These are phyloP conservation scores for Hyperoplus lanceolatus DNA, from an alignment of 2,797 vertebrate species.

Conservation along the genomic window DNA sequence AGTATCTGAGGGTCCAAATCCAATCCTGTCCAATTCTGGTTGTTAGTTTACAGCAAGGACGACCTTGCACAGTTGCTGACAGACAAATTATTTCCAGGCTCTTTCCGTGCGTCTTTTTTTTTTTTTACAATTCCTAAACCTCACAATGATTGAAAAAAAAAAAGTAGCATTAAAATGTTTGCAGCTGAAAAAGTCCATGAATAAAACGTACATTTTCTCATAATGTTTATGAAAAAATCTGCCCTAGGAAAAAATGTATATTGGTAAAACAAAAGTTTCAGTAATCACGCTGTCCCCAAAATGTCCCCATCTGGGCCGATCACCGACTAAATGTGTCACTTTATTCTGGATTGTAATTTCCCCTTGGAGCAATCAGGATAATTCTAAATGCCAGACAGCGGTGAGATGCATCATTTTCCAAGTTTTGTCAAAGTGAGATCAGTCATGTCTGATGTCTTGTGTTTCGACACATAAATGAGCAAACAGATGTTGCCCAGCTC, in stretches of 20 bases:
- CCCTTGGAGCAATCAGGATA: slow-evolving; percentile 66
- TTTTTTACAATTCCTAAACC: slow-evolving; percentile 45
- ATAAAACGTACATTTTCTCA: slow-evolving; percentile 40
- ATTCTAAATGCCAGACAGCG: slow-evolving; percentile 54
- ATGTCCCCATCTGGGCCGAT: slow-evolving; percentile 76
- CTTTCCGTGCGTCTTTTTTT: slow-evolving; percentile 30
- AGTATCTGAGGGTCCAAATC: slow-evolving; percentile 59
- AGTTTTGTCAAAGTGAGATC: slow-evolving; percentile 65
- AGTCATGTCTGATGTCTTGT: slow-evolving; percentile 65
- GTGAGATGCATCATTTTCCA: slow-evolving; percentile 61
- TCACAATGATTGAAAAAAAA: slow-evolving; percentile 22
- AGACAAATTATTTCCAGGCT: slow-evolving; percentile 58
- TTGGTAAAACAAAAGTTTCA: slow-evolving; percentile 52
- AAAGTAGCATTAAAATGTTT: slow-evolving; percentile 36
- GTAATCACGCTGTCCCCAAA: slow-evolving; percentile 52
- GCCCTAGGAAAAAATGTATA: slow-evolving; percentile 37
- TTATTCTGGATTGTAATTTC: slow-evolving; percentile 74
- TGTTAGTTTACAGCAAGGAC: slow-evolving; percentile 58
- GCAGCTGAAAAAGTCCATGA: slow-evolving; percentile 47
- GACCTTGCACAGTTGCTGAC: slow-evolving; percentile 65
- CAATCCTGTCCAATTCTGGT: slow-evolving; percentile 54
- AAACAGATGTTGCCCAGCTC: slow-evolving; percentile 69
- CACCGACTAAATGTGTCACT: slow-evolving; percentile 61
- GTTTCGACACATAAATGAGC: slow-evolving; percentile 69
- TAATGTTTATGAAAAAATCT: slow-evolving; percentile 27